Conservation (phyloP, 2,113 vertebrate genomes). For the Dryoscopus gambensis region DNA sequence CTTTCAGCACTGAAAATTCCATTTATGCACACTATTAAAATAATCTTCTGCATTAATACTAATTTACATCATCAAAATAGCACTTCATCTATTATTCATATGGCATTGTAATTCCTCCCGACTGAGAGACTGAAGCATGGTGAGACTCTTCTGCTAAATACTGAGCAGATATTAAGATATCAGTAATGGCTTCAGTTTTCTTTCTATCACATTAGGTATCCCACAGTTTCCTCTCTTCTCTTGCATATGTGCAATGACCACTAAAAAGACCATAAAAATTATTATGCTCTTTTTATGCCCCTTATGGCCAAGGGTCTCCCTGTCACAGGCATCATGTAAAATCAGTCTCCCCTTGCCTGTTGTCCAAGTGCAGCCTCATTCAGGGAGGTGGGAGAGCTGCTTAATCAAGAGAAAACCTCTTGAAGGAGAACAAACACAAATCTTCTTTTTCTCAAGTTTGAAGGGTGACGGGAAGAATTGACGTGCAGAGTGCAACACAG, state of each 20-base stretch:
- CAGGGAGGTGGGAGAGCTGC: background rate
- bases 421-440: background rate
- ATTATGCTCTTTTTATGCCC: background rate
- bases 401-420: background rate
- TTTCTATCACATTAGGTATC: background rate
- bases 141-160: conserved; percentile 17
- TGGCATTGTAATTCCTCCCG: conserved; percentile 51
- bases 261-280: background rate
- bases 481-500: background rate
- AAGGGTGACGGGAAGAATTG: accelerated
- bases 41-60: conserved; percentile 66
- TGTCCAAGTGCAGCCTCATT: background rate
- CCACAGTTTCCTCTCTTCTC: background rate
- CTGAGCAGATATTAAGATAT: conserved; percentile 48
- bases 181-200: background rate
- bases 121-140: conserved; percentile 32
- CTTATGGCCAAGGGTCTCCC: background rate
- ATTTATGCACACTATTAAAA: conserved; percentile 63
- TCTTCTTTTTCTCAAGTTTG: background rate
- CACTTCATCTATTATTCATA: conserved; percentile 68
- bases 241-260: background rate
- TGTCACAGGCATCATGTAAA: background rate
- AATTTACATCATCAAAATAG: conserved; percentile 69
- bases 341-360: background rate
- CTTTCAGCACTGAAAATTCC: conserved; percentile 54